phyloP scores from a whole-genome alignment of 2,888 invertebrate species.

The Tetropium fuscum region DNA sequence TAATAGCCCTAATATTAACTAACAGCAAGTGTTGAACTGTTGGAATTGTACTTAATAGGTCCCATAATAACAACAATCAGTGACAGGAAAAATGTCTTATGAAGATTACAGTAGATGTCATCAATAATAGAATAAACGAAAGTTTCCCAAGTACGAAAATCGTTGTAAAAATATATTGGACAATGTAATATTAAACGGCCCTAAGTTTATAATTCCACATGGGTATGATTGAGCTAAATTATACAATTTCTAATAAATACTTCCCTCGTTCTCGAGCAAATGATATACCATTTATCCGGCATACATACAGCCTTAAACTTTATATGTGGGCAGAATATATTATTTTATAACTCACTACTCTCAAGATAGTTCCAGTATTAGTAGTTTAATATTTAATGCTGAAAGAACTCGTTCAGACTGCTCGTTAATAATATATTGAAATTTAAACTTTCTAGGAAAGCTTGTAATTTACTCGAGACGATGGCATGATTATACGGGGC shows the following conservation, averaged over 20 bases:
- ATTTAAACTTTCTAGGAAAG: conserved; percentile 44
- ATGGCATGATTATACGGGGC: conserved; percentile 32
- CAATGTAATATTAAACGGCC: conserved; percentile 10
- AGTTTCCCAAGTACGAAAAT: background rate
- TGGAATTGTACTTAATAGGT: background rate
- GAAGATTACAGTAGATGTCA: background rate
- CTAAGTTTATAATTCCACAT: conserved; percentile 10
- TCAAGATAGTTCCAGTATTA: conserved; percentile 41
- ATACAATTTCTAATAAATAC: conserved; percentile 22
- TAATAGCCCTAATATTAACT: no score
- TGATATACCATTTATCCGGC: conserved; percentile 31
- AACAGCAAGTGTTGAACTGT: no score
- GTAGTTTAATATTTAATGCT: conserved; percentile 41
- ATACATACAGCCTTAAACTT: conserved; percentile 25
- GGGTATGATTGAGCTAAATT: background rate
- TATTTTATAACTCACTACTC: conserved; percentile 34
- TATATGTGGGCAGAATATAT: conserved; percentile 32
- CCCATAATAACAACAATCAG: conserved; percentile 2
- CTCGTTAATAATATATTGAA: conserved; percentile 39
- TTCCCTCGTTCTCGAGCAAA: conserved; percentile 10
- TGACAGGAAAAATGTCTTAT: background rate
- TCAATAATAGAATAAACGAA: conserved; percentile 2
- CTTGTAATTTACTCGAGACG: conserved; percentile 35
- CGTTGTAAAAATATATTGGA: conserved; percentile 9
- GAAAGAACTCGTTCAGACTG: conserved; percentile 36